These are phyloP conservation scores for Leptoclinus maculatus DNA, from an alignment of 2,797 vertebrate species.

Conservation along the genomic window DNA sequence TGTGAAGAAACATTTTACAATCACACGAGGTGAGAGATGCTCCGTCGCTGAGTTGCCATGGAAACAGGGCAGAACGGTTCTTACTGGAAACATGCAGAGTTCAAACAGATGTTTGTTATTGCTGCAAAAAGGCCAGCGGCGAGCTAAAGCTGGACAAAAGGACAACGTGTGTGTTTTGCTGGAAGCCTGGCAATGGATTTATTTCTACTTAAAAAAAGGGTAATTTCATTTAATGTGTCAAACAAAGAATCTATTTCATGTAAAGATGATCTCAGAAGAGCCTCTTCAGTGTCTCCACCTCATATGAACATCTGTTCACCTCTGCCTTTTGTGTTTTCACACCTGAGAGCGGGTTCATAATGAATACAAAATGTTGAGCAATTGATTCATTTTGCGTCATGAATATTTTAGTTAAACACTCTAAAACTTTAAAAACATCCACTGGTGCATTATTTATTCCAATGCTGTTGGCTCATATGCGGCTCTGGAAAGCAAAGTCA, in stretches of 20 bases:
- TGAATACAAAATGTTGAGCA: constrained; percentile 1
- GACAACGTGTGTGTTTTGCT: not conserved
- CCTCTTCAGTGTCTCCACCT: not conserved
- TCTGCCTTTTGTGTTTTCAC: constrained; percentile 21
- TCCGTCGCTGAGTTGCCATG: constrained; percentile 32
- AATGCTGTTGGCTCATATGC: constrained; percentile 21
- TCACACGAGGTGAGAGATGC: not conserved
- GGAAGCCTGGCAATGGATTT: not conserved
- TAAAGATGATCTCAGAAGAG: not conserved
- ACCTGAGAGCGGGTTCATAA: constrained; percentile 13
- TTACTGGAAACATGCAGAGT: not conserved
- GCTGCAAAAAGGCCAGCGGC: not conserved
- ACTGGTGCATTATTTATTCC: constrained; percentile 48
- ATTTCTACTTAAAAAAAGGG: not conserved
- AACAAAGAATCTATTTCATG: not conserved
- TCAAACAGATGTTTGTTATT: not conserved
- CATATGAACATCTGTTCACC: not conserved
- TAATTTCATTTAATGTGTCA: not conserved
- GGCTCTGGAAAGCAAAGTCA: constrained; percentile 34
- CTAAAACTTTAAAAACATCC: constrained; percentile 42
- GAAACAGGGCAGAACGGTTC: constrained; percentile 35
- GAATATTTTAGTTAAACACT: constrained; percentile 48
- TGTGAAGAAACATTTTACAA: not conserved
- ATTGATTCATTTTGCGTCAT: constrained; percentile 45
- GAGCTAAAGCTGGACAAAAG: not conserved